Percentiles rank a stretch among this genome's conserved stretches.
Evolutionary conservation across 2,113 vertebrate genomes (phyloP).

Genomic region (Puma concolor): DNA sequence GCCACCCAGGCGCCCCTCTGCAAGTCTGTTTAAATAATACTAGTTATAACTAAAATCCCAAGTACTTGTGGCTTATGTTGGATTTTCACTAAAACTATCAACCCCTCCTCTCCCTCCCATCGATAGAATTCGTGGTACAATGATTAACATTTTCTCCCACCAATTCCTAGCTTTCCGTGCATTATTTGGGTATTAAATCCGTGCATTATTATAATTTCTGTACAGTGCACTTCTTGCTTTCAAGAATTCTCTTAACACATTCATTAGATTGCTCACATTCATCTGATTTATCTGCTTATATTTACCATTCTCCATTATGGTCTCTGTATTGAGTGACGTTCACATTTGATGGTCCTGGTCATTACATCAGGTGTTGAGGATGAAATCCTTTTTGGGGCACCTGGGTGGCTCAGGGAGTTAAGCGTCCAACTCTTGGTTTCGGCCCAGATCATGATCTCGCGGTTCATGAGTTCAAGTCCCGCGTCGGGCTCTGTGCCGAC

Average conservation of each 20-base stretch:
- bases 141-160: background rate
- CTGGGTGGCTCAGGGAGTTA: no score
- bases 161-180: background rate
- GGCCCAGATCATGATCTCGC: no score
- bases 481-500: no score
- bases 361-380: background rate
- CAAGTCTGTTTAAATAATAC: background rate
- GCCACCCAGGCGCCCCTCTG: no score
- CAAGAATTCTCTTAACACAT: background rate
- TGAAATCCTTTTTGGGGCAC: no score
- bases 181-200: background rate
- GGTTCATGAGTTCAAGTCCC: rapidly evolving
- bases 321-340: background rate
- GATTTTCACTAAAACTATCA: background rate
- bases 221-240: background rate
- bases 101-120: background rate
- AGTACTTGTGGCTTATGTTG: background rate
- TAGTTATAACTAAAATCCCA: background rate
- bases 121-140: background rate
- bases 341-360: background rate
- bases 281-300: rapidly evolving
- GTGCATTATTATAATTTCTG: background rate
- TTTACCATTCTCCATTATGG: background rate
- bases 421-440: no score
- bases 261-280: background rate